Percentiles rank a stretch among this genome's conserved stretches.
Evolutionary conservation across 1,140 invertebrate species (phyloP).

Genomic region (Cepaea nemoralis): DNA sequence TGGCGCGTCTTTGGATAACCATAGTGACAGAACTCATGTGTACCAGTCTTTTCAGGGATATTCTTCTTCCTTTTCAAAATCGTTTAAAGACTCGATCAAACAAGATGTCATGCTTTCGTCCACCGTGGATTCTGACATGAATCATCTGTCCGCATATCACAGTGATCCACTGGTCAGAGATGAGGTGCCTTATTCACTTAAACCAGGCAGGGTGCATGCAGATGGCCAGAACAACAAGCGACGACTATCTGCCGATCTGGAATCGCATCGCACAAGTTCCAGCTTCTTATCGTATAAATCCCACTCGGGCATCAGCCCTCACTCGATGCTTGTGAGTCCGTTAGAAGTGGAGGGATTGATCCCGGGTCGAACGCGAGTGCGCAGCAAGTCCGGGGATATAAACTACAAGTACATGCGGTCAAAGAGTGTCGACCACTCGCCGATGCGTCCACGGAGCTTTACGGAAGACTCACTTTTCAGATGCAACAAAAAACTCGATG

Average conservation of each 20-base stretch:
- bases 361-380: slow-evolving; percentile 46
- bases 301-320: neutral
- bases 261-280: slow-evolving; percentile 28
- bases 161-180: slow-evolving; percentile 12
- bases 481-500: slow-evolving; percentile 50
- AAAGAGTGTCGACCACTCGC: slow-evolving; percentile 61
- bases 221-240: slow-evolving; percentile 45
- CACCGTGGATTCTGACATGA: slow-evolving; percentile 19
- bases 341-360: slow-evolving; percentile 31
- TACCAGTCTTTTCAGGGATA: slow-evolving; percentile 16
- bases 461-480: slow-evolving; percentile 59
- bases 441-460: slow-evolving; percentile 61
- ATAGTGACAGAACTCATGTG: neutral
- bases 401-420: slow-evolving; percentile 57
- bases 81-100: slow-evolving; percentile 44
- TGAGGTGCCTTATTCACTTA: slow-evolving; percentile 13
- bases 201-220: neutral
- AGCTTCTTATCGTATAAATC: slow-evolving; percentile 23
- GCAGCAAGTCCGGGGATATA: slow-evolving; percentile 66
- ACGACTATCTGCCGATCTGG: slow-evolving; percentile 60
- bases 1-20: neutral
- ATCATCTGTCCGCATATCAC: slow-evolving; percentile 10
- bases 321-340: neutral
- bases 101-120: slow-evolving; percentile 49
- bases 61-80: slow-evolving; percentile 13